Evolutionary conservation across 2,797 vertebrate genomes (phyloP).

Genomic region (Diplodus sargus): DNA sequence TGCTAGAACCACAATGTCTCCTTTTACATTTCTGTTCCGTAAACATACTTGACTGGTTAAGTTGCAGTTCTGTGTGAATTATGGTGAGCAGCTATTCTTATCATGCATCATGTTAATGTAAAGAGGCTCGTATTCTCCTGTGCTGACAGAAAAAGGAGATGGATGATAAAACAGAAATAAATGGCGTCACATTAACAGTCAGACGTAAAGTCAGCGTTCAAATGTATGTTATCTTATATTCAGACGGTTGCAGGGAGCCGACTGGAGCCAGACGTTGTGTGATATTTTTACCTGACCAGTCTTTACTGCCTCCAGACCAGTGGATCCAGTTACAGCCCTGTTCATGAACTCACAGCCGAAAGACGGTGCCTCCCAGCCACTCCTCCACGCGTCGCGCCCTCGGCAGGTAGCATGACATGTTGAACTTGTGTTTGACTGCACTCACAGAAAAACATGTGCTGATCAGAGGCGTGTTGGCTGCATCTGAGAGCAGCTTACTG

Average conservation of each 20-base stretch:
- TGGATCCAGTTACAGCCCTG: slow-evolving; percentile 46
- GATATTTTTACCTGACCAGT: slow-evolving; percentile 75
- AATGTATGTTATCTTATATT: slow-evolving; percentile 9
- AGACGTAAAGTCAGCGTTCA: slow-evolving; percentile 6
- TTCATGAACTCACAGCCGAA: neutral
- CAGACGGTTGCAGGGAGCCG: neutral
- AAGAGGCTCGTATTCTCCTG: neutral
- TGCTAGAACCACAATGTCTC: too few relatives aligned
- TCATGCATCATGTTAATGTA: neutral
- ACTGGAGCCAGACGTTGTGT: slow-evolving; percentile 35
- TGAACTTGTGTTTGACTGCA: slow-evolving; percentile 26
- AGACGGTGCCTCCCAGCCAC: slow-evolving; percentile 34
- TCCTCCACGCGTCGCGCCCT: neutral
- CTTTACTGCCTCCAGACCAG: slow-evolving; percentile 36
- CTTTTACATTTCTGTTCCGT: too few relatives aligned
- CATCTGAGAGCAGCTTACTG: neutral
- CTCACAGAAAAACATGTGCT: slow-evolving; percentile 17
- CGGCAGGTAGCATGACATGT: neutral
- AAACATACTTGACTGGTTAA: too few relatives aligned
- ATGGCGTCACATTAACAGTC: slow-evolving; percentile 9
- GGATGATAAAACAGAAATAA: neutral
- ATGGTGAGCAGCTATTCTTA: too few relatives aligned
- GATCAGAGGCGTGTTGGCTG: neutral
- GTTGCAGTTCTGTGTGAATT: neutral
- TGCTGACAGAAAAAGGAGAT: neutral